Percentiles rank a stretch among this genome's conserved stretches.
phyloP scores from a whole-genome alignment of 1,140 invertebrate genomes.

The Leucophenga varia region DNA sequence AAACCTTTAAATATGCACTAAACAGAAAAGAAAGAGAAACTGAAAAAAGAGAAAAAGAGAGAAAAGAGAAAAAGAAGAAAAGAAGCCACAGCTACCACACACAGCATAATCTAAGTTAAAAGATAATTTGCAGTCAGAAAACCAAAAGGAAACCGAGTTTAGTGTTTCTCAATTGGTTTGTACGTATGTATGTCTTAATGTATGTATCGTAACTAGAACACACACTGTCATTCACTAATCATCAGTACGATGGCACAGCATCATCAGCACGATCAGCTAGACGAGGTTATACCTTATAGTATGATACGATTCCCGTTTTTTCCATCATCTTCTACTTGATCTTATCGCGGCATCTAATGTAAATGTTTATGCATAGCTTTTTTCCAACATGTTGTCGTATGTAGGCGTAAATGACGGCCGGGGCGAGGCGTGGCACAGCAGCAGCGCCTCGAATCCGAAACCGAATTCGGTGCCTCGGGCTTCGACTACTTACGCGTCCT shows the following conservation, averaged over 20 bases:
- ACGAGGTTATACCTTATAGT: conserved; percentile 6
- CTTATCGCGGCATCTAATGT: conserved; percentile 20
- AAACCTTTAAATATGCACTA: conserved; percentile 42
- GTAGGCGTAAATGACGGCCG: conserved; percentile 1
- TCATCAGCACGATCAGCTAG: not conserved
- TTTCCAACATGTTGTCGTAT: no score
- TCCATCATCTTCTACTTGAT: not conserved
- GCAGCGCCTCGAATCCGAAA: no score
- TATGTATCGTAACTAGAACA: conserved; percentile 17
- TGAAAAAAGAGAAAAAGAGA: conserved; percentile 18
- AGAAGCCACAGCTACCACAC: no score
- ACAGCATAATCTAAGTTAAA: conserved; percentile 37
- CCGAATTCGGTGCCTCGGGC: no score
- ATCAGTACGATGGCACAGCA: conserved; percentile 8
- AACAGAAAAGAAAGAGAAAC: conserved; percentile 10
- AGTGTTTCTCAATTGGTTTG: conserved; percentile 45
- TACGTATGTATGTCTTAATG: conserved; percentile 36
- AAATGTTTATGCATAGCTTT: conserved; percentile 27
- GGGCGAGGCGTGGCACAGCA: no score
- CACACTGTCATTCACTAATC: not conserved
- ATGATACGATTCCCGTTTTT: not conserved
- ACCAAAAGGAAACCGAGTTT: conserved; percentile 27
- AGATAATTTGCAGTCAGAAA: conserved; percentile 37
- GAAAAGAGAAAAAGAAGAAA: no score
- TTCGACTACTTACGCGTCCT: no score